These are phyloP conservation scores for Acanthisitta chloris DNA, from an alignment of 2,113 vertebrate species.

Conservation along the genomic window DNA sequence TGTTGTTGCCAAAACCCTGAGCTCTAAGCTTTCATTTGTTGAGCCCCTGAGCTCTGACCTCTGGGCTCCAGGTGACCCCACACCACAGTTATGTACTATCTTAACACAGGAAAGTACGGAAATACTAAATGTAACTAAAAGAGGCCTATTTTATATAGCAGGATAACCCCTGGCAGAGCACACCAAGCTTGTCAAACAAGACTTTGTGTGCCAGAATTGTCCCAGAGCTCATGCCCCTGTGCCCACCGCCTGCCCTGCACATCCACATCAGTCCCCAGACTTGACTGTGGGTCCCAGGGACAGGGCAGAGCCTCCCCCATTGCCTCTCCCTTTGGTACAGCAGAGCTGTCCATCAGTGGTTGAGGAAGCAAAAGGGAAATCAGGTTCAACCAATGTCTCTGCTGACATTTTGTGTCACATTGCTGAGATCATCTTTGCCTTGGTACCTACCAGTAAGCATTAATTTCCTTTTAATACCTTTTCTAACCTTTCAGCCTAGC, in stretches of 20 bases:
- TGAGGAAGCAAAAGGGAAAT: background rate
- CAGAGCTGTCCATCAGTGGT: background rate
- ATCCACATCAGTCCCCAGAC: too few relatives aligned
- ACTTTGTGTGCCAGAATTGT: background rate
- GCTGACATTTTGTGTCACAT: background rate
- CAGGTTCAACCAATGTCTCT: background rate
- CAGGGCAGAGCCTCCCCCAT: background rate
- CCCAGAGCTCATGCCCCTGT: fast-evolving
- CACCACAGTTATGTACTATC: background rate
- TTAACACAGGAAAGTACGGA: background rate
- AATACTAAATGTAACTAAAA: background rate
- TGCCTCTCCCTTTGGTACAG: background rate
- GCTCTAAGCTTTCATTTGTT: background rate
- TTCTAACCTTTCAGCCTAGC: background rate
- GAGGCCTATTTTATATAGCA: background rate
- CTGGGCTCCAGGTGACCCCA: background rate
- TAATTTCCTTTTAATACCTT: background rate
- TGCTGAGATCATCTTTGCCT: background rate
- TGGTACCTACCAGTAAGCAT: background rate
- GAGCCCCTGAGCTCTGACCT: background rate
- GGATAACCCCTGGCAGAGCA: background rate
- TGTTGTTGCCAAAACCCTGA: background rate
- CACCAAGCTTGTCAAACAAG: background rate
- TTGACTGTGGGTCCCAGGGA: background rate
- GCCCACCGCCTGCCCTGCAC: background rate